Percentiles rank a stretch among this genome's conserved stretches.
Conservation (phyloP, 2,888 invertebrate species). For the Drosophila lutescens region DNA sequence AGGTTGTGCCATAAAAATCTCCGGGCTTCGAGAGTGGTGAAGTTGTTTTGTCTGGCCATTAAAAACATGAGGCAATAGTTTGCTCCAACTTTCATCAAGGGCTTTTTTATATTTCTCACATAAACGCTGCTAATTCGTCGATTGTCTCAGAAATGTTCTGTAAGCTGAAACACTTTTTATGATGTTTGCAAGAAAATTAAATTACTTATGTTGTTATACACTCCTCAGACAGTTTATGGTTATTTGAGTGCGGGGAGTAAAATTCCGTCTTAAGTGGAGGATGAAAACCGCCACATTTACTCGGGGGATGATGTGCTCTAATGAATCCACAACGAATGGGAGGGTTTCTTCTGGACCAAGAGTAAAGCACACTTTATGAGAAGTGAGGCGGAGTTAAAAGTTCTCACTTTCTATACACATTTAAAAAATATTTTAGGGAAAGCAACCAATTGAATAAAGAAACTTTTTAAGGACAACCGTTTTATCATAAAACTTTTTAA, state of each 20-base stretch:
- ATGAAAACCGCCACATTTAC: constrained; percentile 10
- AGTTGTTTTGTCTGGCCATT: constrained; percentile 5
- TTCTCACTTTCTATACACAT: not conserved
- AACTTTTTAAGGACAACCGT: not conserved
- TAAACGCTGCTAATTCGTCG: constrained; percentile 23
- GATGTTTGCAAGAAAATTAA: constrained; percentile 25
- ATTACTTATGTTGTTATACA: constrained; percentile 14
- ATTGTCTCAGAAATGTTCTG: not conserved
- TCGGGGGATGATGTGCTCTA: constrained; percentile 12
- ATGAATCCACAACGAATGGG: not conserved
- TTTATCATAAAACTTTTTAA: too few relatives aligned
- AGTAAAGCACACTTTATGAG: not conserved
- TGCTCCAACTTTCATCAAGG: not conserved
- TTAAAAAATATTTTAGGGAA: not conserved
- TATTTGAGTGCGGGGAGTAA: constrained; percentile 11
- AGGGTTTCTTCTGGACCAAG: not conserved
- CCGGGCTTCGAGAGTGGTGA: not conserved
- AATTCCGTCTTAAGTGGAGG: constrained; percentile 11
- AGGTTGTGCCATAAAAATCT: constrained; percentile 19
- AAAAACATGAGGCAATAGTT: not conserved
- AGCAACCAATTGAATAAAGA: not conserved
- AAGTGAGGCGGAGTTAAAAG: not conserved
- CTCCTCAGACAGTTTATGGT: constrained; percentile 18
- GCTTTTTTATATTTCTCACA: constrained; percentile 10
- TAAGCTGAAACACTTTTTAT: constrained; percentile 1